Conservation (phyloP, 2,113 vertebrate genomes). For the Lepus europaeus region DNA sequence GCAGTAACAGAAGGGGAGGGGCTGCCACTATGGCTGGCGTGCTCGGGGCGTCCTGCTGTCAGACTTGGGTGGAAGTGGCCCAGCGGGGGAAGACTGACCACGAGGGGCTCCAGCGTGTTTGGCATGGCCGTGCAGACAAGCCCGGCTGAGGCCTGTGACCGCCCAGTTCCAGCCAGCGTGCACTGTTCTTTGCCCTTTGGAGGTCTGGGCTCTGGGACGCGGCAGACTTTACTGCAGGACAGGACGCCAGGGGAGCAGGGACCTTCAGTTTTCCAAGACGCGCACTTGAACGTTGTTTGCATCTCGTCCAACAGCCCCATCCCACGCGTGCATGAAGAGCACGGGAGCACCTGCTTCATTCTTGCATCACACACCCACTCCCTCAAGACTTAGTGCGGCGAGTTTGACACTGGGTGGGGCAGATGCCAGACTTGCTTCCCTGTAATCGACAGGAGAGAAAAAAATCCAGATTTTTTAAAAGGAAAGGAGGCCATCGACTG, state of each 20-base stretch:
- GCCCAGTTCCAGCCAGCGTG: fast-evolving
- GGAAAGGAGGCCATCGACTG: background rate
- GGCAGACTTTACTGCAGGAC: background rate
- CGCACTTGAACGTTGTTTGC: background rate
- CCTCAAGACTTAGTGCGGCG: background rate
- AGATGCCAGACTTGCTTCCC: no score
- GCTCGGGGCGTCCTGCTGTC: background rate
- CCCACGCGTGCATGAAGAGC: background rate
- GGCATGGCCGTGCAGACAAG: background rate
- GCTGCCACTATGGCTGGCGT: background rate
- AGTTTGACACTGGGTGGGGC: background rate
- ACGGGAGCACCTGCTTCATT: background rate
- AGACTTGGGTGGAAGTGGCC: background rate
- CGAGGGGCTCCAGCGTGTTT: fast-evolving
- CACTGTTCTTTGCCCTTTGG: background rate
- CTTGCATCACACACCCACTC: fast-evolving
- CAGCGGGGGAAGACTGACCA: fast-evolving
- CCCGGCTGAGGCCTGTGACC: background rate
- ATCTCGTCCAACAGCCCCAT: background rate
- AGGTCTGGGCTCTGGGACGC: background rate
- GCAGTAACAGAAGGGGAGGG: background rate
- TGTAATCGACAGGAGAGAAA: no score
- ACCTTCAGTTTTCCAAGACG: background rate
- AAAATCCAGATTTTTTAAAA: background rate
- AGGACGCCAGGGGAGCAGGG: background rate